Base-by-base conservation (phyloP, 2,888 invertebrate species). In the Hypomecis atomaria region DNA sequence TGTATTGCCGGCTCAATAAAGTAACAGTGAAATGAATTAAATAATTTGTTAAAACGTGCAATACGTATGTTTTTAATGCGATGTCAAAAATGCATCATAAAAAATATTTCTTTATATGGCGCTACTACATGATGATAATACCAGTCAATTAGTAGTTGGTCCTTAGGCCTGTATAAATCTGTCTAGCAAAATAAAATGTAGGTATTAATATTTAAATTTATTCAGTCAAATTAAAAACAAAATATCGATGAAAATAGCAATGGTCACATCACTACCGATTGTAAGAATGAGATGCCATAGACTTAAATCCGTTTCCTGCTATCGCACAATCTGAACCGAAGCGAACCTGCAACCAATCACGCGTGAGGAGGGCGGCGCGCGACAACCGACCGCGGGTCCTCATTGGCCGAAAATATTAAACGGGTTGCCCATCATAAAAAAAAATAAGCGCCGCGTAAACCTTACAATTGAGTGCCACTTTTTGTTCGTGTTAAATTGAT, bases 401-500 rank as follows among this genome's bases (percentile, higher is more conserved):
- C 78, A 91, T 92, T 91, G 92, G 92, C 76, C 77, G 72, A 86
- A 89, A 87, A 84, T 84, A 85, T 88, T 88, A 89, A 90, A 90
- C 87, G 88, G 83, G 87, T 89, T 90, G 87, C 85, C 84, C 79
- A 76, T 83, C 83, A 85, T 85, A 88, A 90, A 90, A 90, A 86
- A 85, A 89, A 81, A 79, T 74, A 80, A 71, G 57, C 79, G 77
- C 76, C 78, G 82, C 85, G 78, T 83, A 89, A 90, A 88, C 84
- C 87, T 86, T 86, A 87, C 90, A 91, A 90, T 91, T 90, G 91
- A 90, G 87, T 89, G 90, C 86, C 87, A 87, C 86, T 89, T 89
- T 90, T 89, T 89, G 88, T 86, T 87, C 87, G 84, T 83, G 89
- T 90, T 89, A 90, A 91, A 91, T 90, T 91, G 90, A 91, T 90